Conservation (phyloP, 1,140 invertebrate species). For the Triops cancriformis region DNA sequence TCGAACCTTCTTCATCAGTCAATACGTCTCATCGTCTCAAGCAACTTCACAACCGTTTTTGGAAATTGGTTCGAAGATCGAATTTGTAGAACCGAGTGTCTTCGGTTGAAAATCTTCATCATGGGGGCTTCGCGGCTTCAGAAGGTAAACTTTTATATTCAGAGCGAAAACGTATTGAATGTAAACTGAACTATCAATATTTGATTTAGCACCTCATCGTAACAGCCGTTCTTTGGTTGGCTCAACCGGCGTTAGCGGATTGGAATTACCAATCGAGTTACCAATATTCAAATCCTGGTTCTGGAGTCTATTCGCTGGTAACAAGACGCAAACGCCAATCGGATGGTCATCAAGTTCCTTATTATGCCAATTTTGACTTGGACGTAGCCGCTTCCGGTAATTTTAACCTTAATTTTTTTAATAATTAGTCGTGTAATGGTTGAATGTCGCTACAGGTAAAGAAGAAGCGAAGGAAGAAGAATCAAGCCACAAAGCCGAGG, state of each 20-base stretch:
- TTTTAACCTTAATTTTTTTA: neutral
- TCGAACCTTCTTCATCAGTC: neutral
- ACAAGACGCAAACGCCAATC: neutral
- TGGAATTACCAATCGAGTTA: neutral
- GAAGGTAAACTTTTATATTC: neutral
- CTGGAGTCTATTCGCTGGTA: neutral
- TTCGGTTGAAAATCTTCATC: neutral
- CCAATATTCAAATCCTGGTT: neutral
- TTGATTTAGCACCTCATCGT: neutral
- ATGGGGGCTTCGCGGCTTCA: conserved; percentile 1
- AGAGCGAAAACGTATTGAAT: neutral
- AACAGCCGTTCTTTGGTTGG: neutral
- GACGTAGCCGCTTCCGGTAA: neutral
- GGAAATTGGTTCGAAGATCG: neutral
- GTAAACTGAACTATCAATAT: neutral
- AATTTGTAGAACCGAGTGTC: neutral
- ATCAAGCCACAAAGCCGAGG: neutral
- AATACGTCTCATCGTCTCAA: neutral
- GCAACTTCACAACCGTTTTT: neutral
- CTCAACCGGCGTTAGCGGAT: neutral
- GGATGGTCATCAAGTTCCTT: neutral
- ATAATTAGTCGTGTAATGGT: neutral
- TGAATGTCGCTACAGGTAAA: neutral
- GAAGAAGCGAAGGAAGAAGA: neutral
- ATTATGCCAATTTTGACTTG: neutral